Evolutionary conservation across 2,888 invertebrate species (phyloP).

Genomic region (Pandemis heparana): DNA sequence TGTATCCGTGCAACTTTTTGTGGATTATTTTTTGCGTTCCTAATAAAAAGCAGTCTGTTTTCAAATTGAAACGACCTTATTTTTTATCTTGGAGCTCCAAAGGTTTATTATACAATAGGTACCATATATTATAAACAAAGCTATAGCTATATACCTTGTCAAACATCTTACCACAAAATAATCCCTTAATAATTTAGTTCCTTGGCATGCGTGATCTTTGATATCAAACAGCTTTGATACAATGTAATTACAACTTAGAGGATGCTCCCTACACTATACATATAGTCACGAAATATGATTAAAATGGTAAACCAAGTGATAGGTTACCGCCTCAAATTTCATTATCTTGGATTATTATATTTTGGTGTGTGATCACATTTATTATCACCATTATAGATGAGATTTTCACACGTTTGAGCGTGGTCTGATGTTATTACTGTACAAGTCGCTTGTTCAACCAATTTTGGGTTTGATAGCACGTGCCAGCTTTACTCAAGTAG

Average conservation of each 20-base stretch:
- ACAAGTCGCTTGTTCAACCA: conserved; percentile 3
- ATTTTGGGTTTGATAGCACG: conserved; percentile 8
- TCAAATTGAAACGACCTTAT: conserved; percentile 17
- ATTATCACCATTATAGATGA: conserved; percentile 3
- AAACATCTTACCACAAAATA: conserved; percentile 10
- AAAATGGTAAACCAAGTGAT: conserved; percentile 42
- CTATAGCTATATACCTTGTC: not conserved
- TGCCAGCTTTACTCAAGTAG: not conserved
- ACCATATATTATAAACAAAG: not conserved
- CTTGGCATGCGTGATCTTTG: conserved; percentile 32
- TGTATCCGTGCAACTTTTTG: conserved; percentile 36
- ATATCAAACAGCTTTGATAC: conserved; percentile 37
- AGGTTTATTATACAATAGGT: not conserved
- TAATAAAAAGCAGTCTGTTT: conserved; percentile 23
- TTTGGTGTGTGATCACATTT: conserved; percentile 24
- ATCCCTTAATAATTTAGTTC: conserved; percentile 27
- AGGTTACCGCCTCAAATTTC: conserved; percentile 28
- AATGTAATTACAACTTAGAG: conserved; percentile 40
- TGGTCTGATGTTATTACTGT: conserved; percentile 11
- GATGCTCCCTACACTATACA: conserved; percentile 22
- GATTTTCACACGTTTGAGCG: conserved; percentile 28
- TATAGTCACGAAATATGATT: conserved; percentile 38
- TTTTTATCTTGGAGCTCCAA: not conserved
- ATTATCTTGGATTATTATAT: conserved; percentile 38
- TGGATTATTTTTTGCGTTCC: conserved; percentile 33